Conservation (phyloP, 1,140 invertebrate genomes). For the Myzus persicae region DNA sequence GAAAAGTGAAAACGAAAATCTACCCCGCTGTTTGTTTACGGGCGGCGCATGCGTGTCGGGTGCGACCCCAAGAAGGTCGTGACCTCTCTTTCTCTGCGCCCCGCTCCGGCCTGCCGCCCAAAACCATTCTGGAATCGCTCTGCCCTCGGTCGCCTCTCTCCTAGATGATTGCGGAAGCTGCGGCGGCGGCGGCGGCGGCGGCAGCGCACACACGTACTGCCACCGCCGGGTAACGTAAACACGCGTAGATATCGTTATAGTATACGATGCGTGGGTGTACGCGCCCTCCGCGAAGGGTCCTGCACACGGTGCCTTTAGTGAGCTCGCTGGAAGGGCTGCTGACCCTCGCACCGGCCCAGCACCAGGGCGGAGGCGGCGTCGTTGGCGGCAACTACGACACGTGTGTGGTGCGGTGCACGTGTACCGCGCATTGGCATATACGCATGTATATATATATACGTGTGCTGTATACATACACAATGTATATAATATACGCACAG, state of each 20-base stretch:
- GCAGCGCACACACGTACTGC: neutral
- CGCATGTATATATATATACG: neutral
- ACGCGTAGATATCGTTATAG: neutral
- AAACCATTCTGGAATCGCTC: neutral
- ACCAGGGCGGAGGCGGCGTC: neutral
- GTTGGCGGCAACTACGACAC: neutral
- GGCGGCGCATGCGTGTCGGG: neutral
- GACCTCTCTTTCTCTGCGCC: neutral
- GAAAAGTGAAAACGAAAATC: slow-evolving; percentile 45
- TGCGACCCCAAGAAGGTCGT: slow-evolving; percentile 44
- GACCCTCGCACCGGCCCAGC: neutral
- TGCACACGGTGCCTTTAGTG: slow-evolving; percentile 39
- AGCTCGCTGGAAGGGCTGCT: slow-evolving; percentile 22
- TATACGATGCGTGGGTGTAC: neutral
- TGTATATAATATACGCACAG: neutral
- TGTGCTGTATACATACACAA: neutral
- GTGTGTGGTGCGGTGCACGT: slow-evolving; percentile 16
- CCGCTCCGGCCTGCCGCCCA: neutral
- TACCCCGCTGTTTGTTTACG: neutral
- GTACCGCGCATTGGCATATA: neutral
- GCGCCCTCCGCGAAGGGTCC: neutral
- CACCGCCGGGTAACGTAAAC: neutral
- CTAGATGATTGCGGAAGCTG: neutral
- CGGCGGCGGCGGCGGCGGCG: neutral
- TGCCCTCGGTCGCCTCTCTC: neutral